Conservation (phyloP, 1,140 invertebrate genomes). For the Saccostrea cuccullata region DNA sequence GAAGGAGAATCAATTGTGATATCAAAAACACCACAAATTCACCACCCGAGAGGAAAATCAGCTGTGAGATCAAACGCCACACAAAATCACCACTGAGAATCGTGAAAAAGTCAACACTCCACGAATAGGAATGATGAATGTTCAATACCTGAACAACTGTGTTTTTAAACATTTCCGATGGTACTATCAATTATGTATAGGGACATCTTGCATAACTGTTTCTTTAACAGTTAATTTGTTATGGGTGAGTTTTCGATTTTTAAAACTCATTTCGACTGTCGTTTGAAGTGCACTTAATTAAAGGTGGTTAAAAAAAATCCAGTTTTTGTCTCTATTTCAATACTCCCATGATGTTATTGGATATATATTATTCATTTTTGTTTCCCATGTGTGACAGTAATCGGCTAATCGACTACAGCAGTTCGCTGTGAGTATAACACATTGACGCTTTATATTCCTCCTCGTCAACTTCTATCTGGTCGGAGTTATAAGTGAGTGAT, state of each 20-base stretch:
- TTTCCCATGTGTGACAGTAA: not conserved
- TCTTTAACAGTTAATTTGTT: not conserved
- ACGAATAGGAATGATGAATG: not conserved
- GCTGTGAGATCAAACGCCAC: not conserved
- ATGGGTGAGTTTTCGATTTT: not conserved
- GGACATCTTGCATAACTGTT: not conserved
- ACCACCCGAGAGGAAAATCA: not conserved
- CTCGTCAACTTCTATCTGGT: too few relatives aligned
- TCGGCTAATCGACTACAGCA: not conserved
- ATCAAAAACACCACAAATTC: too few relatives aligned
- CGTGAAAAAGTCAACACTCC: not conserved
- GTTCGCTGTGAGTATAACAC: not conserved
- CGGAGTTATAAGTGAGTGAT: too few relatives aligned
- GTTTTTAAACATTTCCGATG: conserved; percentile 34
- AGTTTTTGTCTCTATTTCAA: not conserved
- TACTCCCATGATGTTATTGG: not conserved
- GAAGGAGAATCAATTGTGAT: not conserved
- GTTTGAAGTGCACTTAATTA: not conserved
- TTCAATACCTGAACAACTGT: not conserved
- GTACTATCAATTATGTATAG: conserved; percentile 6
- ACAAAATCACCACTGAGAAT: not conserved
- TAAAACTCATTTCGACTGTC: not conserved
- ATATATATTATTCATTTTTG: conserved; percentile 12
- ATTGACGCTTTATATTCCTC: not conserved
- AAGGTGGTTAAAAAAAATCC: not conserved